Evolutionary conservation across 2,888 invertebrate species (phyloP), one percentile per base, ranked within the genome.

Genomic region (Oscheius sp.): DNA sequence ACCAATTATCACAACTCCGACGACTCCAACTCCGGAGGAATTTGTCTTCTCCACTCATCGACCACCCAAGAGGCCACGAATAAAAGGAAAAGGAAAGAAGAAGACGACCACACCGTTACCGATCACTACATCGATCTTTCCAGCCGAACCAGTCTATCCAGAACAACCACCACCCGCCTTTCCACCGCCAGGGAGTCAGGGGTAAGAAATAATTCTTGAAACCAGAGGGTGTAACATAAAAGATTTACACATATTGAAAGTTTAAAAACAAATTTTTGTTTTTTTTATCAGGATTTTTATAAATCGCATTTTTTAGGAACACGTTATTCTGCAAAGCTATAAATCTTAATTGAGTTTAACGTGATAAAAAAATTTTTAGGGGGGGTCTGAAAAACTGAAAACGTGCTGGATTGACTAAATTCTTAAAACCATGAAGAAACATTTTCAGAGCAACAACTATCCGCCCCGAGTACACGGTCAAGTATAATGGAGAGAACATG

Each of bases 21-120:
- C 74, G 2, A 56, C 71, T 2, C 70, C 72, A 24, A 38, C 57
- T 32, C 50, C 72, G 9, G 77, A 77, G 67, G 77, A 77, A 45
- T 77, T 77, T 28, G 71, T 73, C 0, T 77, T 74, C 62, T 76
- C 76, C 0, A 76, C 76, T n/a, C 59, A 63, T 17, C 57, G 72
- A 5, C 77, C 77, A 28, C n/a, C n/a, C n/a, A 74, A 70, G 44
- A 68, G 72, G 17, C 72, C 72, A 6, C 28, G 54, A 20, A 67
- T 45, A n/a, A 70, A 61, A 24, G 30, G 47, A 8, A 66, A 47
- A 28, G 62, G 68, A 17, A 68, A 65, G 32, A 66, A 56, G 30
- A 45, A 56, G 24, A 45, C 65, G 12, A 65, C 54, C 3, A 44
- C 54, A 1, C 41, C 65, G 9, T 20, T 14, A 26, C 45, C 57